Evolutionary conservation across 2,797 vertebrate genomes (phyloP).

Genomic region (Pitangus sulphuratus): DNA sequence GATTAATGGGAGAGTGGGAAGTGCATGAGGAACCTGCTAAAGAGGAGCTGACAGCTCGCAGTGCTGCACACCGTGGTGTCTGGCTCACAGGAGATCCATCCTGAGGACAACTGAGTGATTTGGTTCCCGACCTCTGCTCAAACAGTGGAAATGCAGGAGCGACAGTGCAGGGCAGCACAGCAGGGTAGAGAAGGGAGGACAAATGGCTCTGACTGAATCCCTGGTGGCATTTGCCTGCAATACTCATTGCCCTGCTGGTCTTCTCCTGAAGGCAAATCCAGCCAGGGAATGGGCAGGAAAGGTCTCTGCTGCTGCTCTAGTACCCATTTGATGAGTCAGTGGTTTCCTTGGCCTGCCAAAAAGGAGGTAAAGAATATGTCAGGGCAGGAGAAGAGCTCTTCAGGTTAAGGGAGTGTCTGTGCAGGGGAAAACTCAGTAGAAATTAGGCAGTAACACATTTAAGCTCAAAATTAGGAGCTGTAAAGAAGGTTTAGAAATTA

Average conservation of each 20-base stretch:
- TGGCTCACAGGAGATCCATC: neutral
- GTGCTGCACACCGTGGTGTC: fast-evolving
- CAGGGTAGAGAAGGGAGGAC: neutral
- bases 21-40: neutral
- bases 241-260: neutral
- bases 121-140: neutral
- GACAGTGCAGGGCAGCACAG: neutral
- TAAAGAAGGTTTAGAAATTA: neutral
- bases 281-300: neutral
- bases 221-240: neutral
- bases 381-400: neutral
- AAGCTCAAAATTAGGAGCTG: neutral
- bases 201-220: neutral
- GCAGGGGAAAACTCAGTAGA: neutral
- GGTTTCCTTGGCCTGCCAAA: neutral
- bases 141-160: neutral
- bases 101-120: neutral
- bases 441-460: neutral
- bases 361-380: neutral
- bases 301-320: neutral
- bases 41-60: conserved; percentile 7
- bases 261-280: neutral
- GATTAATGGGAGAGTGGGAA: conserved; percentile 20
- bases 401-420: neutral
- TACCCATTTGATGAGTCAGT: neutral